Conservation (phyloP, 2,888 invertebrate genomes). For the Alcis repandata region DNA sequence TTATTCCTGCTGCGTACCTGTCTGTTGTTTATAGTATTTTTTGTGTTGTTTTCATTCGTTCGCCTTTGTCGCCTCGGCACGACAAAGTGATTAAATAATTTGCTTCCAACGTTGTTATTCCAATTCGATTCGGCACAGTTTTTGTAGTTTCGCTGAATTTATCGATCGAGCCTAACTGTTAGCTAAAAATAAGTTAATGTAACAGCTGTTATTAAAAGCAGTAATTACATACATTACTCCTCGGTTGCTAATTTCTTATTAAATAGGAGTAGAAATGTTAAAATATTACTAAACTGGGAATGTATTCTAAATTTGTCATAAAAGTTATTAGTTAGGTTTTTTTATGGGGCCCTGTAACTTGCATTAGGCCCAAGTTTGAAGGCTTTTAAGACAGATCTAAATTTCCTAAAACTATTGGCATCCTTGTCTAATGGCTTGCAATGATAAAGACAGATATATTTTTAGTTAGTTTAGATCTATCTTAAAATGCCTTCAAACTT, state of each 20-base stretch:
- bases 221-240: not conserved
- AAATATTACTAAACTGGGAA: not conserved
- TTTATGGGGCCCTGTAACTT: no score
- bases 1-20: constrained; percentile 46
- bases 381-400: no score
- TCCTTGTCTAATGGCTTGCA: no score
- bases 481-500: no score
- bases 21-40: constrained; percentile 54
- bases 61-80: constrained; percentile 49
- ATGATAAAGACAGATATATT: no score
- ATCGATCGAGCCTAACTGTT: not conserved
- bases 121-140: constrained; percentile 46
- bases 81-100: constrained; percentile 65
- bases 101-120: constrained; percentile 54
- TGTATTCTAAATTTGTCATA: no score
- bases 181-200: not conserved
- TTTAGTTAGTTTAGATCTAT: no score
- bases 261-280: not conserved
- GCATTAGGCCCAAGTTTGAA: no score
- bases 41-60: constrained; percentile 47
- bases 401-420: no score
- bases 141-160: constrained; percentile 19
- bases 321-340: no score
- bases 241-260: no score
- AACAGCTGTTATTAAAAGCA: not conserved